Evolutionary conservation across 2,113 vertebrate species (phyloP).

Genomic region (Rhinolophus ferrumequinum): DNA sequence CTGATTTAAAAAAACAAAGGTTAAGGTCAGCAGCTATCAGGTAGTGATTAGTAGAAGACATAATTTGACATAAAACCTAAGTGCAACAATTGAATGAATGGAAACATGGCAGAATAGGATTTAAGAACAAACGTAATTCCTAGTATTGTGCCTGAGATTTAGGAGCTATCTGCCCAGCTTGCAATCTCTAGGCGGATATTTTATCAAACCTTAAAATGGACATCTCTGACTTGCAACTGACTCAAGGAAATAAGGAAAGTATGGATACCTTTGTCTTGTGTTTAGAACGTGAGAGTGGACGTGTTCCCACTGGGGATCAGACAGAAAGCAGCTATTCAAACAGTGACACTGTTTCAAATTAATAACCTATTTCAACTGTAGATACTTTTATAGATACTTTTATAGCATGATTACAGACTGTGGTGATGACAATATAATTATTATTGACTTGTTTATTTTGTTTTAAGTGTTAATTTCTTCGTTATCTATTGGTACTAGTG

Average conservation of each 20-base stretch:
- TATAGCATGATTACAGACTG: background rate
- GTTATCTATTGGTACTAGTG: background rate
- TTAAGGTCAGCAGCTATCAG: background rate
- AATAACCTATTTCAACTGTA: background rate
- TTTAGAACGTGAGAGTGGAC: background rate
- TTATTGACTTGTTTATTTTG: background rate
- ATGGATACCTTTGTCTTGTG: background rate
- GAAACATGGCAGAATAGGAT: background rate
- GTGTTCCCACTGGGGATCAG: no score
- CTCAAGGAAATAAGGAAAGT: background rate
- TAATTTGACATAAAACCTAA: background rate
- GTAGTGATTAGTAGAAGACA: background rate
- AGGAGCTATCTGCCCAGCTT: background rate
- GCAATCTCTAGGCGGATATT: background rate
- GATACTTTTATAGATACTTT: background rate
- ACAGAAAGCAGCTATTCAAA: background rate
- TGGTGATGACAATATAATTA: background rate
- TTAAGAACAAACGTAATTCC: background rate
- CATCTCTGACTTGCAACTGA: background rate
- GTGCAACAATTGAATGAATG: background rate
- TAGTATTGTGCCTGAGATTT: background rate
- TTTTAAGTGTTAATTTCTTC: background rate
- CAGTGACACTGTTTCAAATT: background rate
- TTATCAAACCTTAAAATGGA: background rate
- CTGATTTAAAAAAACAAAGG: background rate